phyloP scores from a whole-genome alignment of 2,113 vertebrate genomes.

The Ammospiza nelsoni region DNA sequence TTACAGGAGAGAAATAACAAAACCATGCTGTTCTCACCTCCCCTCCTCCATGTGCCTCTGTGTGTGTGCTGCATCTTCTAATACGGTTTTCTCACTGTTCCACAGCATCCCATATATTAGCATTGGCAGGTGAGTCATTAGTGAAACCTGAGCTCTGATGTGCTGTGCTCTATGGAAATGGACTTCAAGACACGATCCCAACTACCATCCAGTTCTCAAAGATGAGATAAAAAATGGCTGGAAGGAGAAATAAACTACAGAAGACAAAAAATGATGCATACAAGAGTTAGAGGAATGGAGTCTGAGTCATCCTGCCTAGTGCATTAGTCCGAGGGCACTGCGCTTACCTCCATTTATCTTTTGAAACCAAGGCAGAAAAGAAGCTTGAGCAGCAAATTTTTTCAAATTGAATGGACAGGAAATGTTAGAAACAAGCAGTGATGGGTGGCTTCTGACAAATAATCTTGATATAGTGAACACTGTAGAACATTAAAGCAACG shows the following conservation, averaged over 20 bases:
- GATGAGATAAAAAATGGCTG: background rate
- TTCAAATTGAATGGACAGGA: background rate
- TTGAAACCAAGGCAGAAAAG: background rate
- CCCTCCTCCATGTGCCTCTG: background rate
- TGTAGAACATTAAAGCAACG: slow-evolving; percentile 10
- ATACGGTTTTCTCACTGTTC: rapidly evolving
- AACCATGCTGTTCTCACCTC: background rate
- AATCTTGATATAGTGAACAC: background rate
- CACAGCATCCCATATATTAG: background rate
- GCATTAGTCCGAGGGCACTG: background rate
- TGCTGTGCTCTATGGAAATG: background rate
- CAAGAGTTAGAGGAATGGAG: background rate
- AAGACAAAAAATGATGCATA: background rate
- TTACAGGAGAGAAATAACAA: background rate
- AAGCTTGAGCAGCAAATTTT: slow-evolving; percentile 11
- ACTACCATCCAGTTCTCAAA: background rate
- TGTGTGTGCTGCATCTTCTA: background rate
- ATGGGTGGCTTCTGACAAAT: slow-evolving; percentile 3
- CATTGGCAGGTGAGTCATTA: background rate
- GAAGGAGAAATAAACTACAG: background rate
- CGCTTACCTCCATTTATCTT: background rate
- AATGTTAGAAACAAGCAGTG: slow-evolving; percentile 11
- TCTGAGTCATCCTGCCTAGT: background rate
- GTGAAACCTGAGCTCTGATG: background rate
- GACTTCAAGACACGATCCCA: rapidly evolving